phyloP scores from a whole-genome alignment of 2,888 invertebrate species.

The Apotomis turbidana region DNA sequence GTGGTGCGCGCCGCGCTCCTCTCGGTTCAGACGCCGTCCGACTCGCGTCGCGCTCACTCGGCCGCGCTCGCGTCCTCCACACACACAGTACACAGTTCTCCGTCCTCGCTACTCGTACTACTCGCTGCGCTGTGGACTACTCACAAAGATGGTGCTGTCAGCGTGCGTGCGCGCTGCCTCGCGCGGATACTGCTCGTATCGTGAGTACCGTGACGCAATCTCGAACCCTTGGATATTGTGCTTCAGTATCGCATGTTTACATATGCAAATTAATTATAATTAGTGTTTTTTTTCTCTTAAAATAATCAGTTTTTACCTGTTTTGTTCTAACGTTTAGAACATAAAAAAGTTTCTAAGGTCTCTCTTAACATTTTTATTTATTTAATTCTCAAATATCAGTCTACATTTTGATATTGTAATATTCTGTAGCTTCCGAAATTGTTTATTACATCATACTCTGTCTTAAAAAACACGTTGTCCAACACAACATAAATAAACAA shows the following conservation, averaged over 20 bases:
- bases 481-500: too few relatives aligned
- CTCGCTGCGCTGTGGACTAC: constrained; percentile 23
- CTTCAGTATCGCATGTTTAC: too few relatives aligned
- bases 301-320: too few relatives aligned
- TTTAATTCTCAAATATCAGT: too few relatives aligned
- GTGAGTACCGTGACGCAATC: constrained; percentile 59
- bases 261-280: not conserved
- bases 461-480: too few relatives aligned
- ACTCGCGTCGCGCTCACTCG: constrained; percentile 44
- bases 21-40: constrained; percentile 38
- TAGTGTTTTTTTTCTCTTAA: too few relatives aligned
- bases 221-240: not conserved
- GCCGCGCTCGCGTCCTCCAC: constrained; percentile 39
- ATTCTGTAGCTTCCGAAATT: too few relatives aligned
- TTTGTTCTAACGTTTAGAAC: too few relatives aligned
- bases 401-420: too few relatives aligned
- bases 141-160: constrained; percentile 68
- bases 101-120: not conserved
- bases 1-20: constrained; percentile 45
- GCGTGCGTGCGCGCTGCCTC: constrained; percentile 76
- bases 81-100: not conserved
- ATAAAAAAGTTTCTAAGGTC: too few relatives aligned
- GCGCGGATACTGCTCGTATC: constrained; percentile 69
- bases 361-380: too few relatives aligned
- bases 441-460: too few relatives aligned